Evolutionary conservation across 2,888 invertebrate species (phyloP), one percentile per base, ranked within the genome.

Genomic region (Nesidiocoris tenuis): DNA sequence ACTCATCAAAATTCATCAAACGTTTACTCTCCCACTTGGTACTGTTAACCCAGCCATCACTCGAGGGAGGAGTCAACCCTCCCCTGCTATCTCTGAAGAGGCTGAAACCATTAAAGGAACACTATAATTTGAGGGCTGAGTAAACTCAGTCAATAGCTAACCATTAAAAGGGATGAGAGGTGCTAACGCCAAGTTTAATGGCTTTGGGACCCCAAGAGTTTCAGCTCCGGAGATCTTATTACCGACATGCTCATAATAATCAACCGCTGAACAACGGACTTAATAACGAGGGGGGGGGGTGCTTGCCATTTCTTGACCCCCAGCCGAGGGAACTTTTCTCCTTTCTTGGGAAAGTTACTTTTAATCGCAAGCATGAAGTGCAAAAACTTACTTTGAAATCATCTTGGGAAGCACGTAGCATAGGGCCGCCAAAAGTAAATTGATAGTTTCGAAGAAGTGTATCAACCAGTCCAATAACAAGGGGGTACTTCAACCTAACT

Each of bases 101-200:
- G 39, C 39, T 39, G 39, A 39, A 39, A 39, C 39, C 39, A 39
- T 39, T 39, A 39, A 39, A 39, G 39, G 39, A 39, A 39, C 39
- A 39, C 39, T 39, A 39, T 39, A 39, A 39, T 39, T 39, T 39
- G 39, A 39, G 39, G 39, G 61, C 16, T n/a, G 63, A 16, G 19
- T 21, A 7, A 39, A 65, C 24, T 25, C 25, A 24, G 65, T 65
- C 65, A 24, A 24, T 65, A 39, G 65, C 19, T 19, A 25, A 17
- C 65, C 17, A 65, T 65, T 24, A 65, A 65, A 65, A 25, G 23
- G 65, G 65, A 65, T 65, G 65, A 19, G 66, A 66, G 55, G 55
- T 66, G 66, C 54, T 66, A 18, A 54, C 19, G 19, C 66, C 5
- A 66, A 66, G 39, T 66, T 66, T 66, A 55, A 55, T 21, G 54